Evolutionary conservation across 2,113 vertebrate species (phyloP).

Genomic region (Archilochus colubris): DNA sequence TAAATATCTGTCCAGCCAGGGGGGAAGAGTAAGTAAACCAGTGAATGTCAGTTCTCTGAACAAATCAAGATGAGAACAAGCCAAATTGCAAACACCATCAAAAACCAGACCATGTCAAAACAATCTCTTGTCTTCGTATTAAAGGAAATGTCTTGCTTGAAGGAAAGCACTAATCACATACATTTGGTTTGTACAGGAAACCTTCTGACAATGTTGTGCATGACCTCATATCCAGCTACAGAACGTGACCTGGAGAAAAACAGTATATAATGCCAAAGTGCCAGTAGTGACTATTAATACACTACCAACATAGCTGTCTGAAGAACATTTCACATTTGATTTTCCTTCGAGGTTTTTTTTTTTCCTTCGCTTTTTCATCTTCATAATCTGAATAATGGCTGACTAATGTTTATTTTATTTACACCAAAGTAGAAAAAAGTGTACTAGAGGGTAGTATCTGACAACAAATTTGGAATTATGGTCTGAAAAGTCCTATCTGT

Average conservation of each 20-base stretch:
- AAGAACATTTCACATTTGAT: background rate
- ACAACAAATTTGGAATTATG: background rate
- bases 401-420: background rate
- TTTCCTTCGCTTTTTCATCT: background rate
- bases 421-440: background rate
- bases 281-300: background rate
- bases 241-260: background rate
- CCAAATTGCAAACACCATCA: background rate
- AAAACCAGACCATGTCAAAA: background rate
- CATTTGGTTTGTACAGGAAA: background rate
- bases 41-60: background rate
- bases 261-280: background rate
- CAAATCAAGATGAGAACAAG: background rate
- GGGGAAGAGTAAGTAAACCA: background rate
- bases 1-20: accelerated
- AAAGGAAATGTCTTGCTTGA: background rate
- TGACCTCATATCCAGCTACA: background rate
- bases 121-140: background rate
- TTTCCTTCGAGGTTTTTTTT: background rate
- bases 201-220: background rate
- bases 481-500: background rate
- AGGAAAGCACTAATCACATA: background rate
- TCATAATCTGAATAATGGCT: background rate
- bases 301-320: background rate
- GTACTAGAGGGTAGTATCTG: background rate